phyloP scores from a whole-genome alignment of 2,113 vertebrate genomes.

The Charina bottae region DNA sequence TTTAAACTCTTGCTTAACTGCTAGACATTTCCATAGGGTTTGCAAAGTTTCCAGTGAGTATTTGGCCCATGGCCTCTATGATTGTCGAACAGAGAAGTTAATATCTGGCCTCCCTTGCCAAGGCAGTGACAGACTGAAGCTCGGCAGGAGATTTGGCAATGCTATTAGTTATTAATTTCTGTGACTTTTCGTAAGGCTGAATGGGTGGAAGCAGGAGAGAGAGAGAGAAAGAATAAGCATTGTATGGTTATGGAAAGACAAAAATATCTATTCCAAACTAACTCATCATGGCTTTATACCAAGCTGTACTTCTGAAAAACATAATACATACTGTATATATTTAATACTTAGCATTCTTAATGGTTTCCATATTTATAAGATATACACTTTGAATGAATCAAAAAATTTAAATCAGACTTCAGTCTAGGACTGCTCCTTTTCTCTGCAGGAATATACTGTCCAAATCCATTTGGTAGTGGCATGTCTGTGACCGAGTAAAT shows the following conservation, averaged over 20 bases:
- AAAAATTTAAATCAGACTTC: background rate
- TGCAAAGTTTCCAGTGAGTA: background rate
- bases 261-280: constrained; percentile 12
- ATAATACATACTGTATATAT: background rate
- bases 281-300: background rate
- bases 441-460: background rate
- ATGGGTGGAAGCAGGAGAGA: background rate
- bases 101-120: constrained; percentile 31
- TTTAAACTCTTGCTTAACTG: background rate
- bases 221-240: background rate
- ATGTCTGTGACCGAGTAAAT: background rate
- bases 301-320: background rate
- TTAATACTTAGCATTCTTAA: background rate
- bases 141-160: constrained; percentile 36
- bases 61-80: background rate
- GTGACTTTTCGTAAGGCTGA: constrained; percentile 12
- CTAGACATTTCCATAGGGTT: background rate
- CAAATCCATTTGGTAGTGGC: background rate
- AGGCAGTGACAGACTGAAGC: background rate
- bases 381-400: constrained; percentile 23
- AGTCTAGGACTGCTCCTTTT: background rate
- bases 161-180: background rate
- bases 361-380: constrained; percentile 32
- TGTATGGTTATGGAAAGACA: background rate
- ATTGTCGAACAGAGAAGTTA: constrained; percentile 12